Base-by-base conservation (phyloP, 2,888 invertebrate genomes). In the Xestia rhomboidea region DNA sequence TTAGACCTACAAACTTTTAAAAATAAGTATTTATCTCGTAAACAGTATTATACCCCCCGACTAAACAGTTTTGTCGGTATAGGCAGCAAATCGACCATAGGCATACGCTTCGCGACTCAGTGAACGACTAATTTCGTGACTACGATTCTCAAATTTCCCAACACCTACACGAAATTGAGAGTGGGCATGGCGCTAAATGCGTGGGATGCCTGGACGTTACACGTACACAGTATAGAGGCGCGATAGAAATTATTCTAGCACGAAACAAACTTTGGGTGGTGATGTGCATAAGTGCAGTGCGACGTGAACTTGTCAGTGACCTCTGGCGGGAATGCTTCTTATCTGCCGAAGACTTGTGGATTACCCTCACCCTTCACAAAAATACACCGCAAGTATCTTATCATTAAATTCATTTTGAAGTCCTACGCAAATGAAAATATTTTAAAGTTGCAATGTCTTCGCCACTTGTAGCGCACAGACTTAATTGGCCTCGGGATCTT, bases 401-500 rank as follows among this genome's bases (percentile, higher is more conserved):
- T n/a, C n/a, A 49, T 41, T 62, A n/a, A 41, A 75, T 63, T 11
- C 3, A 49, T 38, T 41, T 41, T 51, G 10, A 75, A 18, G 10
- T 30, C 24, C 10, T 21, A 3, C 15, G 1, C 51, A 51, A 49
- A 51, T 62, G 41, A 62, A 24, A 49, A 46, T 41, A n/a, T 34
- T 78, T 11, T 24, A 49, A 68, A 68, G 15, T 44, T 70, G 10
- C 7, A 6, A 18, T 44, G 34, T 27, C 24, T 24, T 24, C n/a
- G 27, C 18, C 7, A 34, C 44, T 63, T 21, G 24, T 69, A 34
- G 27, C 24, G 27, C 70, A 63, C 79, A 79, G 70, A 38, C 34
- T 38, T 77, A 70, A 77, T 69, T 70, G 63, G 80, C 54, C 34
- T 27, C 34, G 4, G 24, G n/a, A 30, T 54, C 6, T n/a, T 51